Evolutionary conservation across 2,113 vertebrate genomes (phyloP).

Genomic region (Proterorhinus semilunaris): DNA sequence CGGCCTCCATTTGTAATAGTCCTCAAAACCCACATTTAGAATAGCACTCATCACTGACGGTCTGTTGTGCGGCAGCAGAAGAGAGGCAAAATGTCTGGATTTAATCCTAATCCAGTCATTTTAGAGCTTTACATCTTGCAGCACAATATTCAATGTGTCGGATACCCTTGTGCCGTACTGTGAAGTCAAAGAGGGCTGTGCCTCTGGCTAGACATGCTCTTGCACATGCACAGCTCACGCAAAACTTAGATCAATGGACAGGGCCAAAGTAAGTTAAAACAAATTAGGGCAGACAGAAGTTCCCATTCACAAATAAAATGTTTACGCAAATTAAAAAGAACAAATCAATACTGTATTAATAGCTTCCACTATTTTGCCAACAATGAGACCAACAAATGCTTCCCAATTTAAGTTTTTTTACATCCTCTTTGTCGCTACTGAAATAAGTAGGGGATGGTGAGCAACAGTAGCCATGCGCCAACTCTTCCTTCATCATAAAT

Average conservation of each 20-base stretch:
- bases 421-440: background rate
- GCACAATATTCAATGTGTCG: conserved; percentile 46
- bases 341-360: too few relatives aligned
- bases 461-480: background rate
- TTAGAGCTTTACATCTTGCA: conserved; percentile 43
- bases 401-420: background rate
- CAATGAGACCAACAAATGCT: too few relatives aligned
- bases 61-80: conserved; percentile 24
- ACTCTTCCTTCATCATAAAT: background rate
- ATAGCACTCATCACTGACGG: conserved; percentile 22
- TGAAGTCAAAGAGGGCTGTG: conserved; percentile 45
- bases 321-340: background rate
- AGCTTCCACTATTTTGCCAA: too few relatives aligned
- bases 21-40: conserved; percentile 7
- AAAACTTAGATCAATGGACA: background rate
- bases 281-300: conserved; percentile 13
- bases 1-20: background rate
- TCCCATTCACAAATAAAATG: background rate
- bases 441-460: background rate
- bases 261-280: background rate
- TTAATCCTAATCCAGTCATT: conserved; percentile 69
- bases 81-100: conserved; percentile 45
- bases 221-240: conserved; percentile 27
- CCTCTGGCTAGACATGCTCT: conserved; percentile 27
- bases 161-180: conserved; percentile 48